These are phyloP conservation scores for Epinephelus coioides DNA, from an alignment of 2,797 vertebrate species.

Conservation along the genomic window DNA sequence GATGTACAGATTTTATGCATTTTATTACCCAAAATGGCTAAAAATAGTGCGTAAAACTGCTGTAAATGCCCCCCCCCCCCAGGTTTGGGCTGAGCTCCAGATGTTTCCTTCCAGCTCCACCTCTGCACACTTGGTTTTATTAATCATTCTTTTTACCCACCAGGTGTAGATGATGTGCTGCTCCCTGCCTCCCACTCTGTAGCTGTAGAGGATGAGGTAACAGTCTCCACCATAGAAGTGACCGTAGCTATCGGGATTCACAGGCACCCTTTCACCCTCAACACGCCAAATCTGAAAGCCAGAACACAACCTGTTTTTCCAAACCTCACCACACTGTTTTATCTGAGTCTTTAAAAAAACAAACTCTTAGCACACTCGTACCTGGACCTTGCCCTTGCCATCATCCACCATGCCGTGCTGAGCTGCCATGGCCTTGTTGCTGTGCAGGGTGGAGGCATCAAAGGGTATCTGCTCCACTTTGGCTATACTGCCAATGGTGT, in stretches of 20 bases:
- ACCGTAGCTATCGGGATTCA: slow-evolving; percentile 80
- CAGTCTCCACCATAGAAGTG: slow-evolving; percentile 89
- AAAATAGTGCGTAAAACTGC: too few relatives aligned
- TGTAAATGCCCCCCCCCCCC: too few relatives aligned
- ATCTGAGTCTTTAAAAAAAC: not conserved
- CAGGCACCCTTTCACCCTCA: slow-evolving; percentile 76
- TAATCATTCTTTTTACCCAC: slow-evolving; percentile 61
- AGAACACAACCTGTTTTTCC: slow-evolving; percentile 5
- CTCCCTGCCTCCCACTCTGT: slow-evolving; percentile 74
- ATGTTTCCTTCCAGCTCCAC: too few relatives aligned
- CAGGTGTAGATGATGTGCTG: slow-evolving; percentile 89
- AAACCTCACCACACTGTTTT: not conserved
- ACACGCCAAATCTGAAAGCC: slow-evolving; percentile 85
- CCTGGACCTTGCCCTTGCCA: slow-evolving; percentile 86
- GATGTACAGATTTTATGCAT: too few relatives aligned
- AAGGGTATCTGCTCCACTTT: slow-evolving; percentile 85
- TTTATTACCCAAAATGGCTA: too few relatives aligned
- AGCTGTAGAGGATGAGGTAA: slow-evolving; percentile 89
- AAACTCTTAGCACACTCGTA: slow-evolving; percentile 17
- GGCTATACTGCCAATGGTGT: slow-evolving; percentile 81
- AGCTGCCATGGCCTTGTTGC: slow-evolving; percentile 86
- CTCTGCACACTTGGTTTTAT: too few relatives aligned
- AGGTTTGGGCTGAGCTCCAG: too few relatives aligned
- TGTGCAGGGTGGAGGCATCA: slow-evolving; percentile 85
- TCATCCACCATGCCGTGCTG: slow-evolving; percentile 90